Evolutionary conservation across 2,888 invertebrate species (phyloP).

Genomic region (Gibbula magus): DNA sequence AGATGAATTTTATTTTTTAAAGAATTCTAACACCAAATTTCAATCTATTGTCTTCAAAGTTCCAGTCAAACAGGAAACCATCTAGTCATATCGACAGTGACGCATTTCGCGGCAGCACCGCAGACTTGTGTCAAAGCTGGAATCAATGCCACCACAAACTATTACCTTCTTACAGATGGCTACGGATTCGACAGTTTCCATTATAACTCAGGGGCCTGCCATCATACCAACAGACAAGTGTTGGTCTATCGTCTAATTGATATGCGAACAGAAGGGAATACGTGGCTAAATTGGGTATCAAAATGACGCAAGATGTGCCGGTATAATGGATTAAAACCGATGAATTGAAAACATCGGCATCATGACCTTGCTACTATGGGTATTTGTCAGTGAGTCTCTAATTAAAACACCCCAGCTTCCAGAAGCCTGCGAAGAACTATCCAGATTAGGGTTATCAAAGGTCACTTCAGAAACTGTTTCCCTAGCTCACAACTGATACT

Average conservation of each 20-base stretch:
- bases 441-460: neutral
- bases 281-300: slow-evolving; percentile 3
- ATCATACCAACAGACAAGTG: neutral
- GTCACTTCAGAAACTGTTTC: neutral
- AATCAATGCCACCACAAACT: neutral
- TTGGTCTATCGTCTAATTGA: slow-evolving; percentile 7
- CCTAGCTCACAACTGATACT: neutral
- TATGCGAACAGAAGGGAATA: neutral
- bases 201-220: neutral
- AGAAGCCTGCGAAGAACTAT: neutral
- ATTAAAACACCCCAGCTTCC: neutral
- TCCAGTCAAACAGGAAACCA: no score
- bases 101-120: neutral
- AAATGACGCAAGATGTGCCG: neutral
- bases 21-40: no score
- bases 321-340: neutral
- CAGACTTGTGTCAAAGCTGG: neutral
- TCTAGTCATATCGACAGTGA: neutral
- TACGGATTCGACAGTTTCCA: neutral
- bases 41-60: no score
- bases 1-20: no score
- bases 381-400: neutral
- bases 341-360: neutral
- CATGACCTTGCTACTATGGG: neutral
- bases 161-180: neutral